Conservation (phyloP, 2,888 invertebrate genomes). For the Latheticus oryzae region DNA sequence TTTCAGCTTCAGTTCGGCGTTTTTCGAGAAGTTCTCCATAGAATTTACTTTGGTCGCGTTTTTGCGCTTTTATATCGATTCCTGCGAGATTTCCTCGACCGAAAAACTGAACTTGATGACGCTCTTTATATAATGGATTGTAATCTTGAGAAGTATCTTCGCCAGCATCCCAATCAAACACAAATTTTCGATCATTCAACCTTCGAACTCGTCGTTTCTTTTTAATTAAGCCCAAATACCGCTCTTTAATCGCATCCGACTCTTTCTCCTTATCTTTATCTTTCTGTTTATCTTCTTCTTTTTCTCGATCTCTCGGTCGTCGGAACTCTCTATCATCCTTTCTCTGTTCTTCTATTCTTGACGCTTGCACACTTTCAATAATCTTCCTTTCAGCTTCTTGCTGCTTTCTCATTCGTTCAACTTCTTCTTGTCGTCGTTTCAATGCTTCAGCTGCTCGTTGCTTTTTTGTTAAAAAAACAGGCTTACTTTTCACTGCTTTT, state of each 20-base stretch:
- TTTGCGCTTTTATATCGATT: conserved; percentile 96
- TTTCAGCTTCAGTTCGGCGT: conserved; percentile 94
- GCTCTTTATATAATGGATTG: conserved; percentile 94
- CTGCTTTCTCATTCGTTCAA: conserved; percentile 80
- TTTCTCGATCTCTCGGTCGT: conserved; percentile 66
- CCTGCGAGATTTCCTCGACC: conserved; percentile 98
- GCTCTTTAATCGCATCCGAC: conserved; percentile 93
- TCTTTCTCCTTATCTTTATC: conserved; percentile 92
- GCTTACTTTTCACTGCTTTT: conserved; percentile 94
- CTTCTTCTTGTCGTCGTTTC: conserved; percentile 88
- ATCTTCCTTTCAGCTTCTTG: conserved; percentile 74
- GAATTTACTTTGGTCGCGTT: conserved; percentile 95
- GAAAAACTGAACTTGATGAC: conserved; percentile 97
- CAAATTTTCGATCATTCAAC: conserved; percentile 98
- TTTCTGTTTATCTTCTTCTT: conserved; percentile 70
- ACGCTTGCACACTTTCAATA: conserved; percentile 57
- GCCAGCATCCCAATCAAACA: conserved; percentile 99
- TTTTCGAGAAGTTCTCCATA: conserved; percentile 96
- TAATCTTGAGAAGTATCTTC: conserved; percentile 99
- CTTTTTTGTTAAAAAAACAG: conserved; percentile 96
- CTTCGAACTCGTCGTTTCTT: conserved; percentile 92
- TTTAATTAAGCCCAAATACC: conserved; percentile 93
- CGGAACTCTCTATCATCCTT: conserved; percentile 61
- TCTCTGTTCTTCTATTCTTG: conserved; percentile 55
- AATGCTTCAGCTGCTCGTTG: conserved; percentile 92